These are phyloP conservation scores for Cynopterus brachyotis DNA, from an alignment of 2,113 vertebrate species.

Conservation along the genomic window DNA sequence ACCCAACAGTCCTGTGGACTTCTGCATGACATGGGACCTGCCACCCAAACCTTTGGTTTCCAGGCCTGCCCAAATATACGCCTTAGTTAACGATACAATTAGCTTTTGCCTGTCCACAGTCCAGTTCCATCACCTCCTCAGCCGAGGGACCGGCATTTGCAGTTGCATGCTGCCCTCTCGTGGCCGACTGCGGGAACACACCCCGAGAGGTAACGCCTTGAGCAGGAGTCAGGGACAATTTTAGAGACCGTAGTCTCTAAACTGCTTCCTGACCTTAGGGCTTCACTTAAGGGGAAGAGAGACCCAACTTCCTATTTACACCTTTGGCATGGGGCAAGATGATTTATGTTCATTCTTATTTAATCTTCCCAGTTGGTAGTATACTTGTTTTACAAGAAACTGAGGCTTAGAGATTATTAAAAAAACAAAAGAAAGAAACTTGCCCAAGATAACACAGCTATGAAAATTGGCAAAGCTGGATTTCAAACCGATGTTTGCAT, in stretches of 20 bases:
- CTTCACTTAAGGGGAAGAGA: not conserved
- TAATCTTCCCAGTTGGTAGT: not conserved
- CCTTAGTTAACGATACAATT: not conserved
- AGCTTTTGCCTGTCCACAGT: not conserved
- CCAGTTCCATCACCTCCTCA: not conserved
- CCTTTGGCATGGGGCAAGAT: not conserved
- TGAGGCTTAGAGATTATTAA: not conserved
- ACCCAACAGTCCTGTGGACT: not conserved
- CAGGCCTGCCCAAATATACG: not conserved
- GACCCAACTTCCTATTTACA: not conserved
- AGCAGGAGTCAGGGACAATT: not conserved
- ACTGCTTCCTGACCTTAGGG: not conserved
- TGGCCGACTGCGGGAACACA: not conserved
- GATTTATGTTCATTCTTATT: not conserved
- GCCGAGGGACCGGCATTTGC: constrained; percentile 1
- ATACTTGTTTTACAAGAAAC: constrained; percentile 5
- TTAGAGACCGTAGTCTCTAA: not conserved
- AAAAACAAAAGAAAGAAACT: not conserved
- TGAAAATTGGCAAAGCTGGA: not conserved
- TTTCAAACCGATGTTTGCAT: not conserved
- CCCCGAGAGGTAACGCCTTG: not conserved
- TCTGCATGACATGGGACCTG: not conserved
- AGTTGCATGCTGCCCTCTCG: constrained; percentile 49
- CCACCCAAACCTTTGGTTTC: not conserved
- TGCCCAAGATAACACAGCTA: not conserved